These are phyloP conservation scores for Phalacrocorax brasilianus DNA, from an alignment of 2,113 vertebrate genomes.

Conservation along the genomic window DNA sequence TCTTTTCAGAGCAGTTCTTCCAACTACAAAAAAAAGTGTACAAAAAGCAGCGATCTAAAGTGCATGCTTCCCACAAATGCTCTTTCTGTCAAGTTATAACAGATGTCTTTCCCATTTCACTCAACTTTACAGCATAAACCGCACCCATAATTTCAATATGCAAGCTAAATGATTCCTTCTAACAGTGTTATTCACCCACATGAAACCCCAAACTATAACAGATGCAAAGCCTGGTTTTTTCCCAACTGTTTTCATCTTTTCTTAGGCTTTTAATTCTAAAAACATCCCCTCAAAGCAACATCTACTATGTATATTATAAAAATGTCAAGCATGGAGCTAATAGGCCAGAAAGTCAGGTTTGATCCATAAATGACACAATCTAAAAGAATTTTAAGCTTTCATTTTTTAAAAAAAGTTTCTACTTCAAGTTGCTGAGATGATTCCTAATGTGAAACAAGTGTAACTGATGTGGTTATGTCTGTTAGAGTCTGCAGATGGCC, in stretches of 20 bases:
- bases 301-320: neutral
- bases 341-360: neutral
- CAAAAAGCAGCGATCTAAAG: neutral
- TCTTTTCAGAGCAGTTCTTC: neutral
- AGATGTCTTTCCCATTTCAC: conserved; percentile 16
- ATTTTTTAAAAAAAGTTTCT: neutral
- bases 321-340: neutral
- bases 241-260: conserved; percentile 29
- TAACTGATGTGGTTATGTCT: conserved; percentile 32
- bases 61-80: neutral
- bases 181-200: conserved; percentile 52
- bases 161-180: conserved; percentile 37
- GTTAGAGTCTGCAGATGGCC: conserved; percentile 47
- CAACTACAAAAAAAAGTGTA: neutral
- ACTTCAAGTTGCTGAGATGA: neutral
- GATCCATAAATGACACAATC: neutral
- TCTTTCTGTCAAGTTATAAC: conserved; percentile 33
- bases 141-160: conserved; percentile 46
- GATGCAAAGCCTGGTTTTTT: conserved; percentile 34
- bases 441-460: conserved; percentile 1
- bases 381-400: neutral
- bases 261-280: conserved; percentile 22
- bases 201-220: conserved; percentile 45
- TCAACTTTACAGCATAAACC: conserved; percentile 25
- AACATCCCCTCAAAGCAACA: neutral